phyloP scores from a whole-genome alignment of 2,888 invertebrate species.

The Polydrusus cervinus region DNA sequence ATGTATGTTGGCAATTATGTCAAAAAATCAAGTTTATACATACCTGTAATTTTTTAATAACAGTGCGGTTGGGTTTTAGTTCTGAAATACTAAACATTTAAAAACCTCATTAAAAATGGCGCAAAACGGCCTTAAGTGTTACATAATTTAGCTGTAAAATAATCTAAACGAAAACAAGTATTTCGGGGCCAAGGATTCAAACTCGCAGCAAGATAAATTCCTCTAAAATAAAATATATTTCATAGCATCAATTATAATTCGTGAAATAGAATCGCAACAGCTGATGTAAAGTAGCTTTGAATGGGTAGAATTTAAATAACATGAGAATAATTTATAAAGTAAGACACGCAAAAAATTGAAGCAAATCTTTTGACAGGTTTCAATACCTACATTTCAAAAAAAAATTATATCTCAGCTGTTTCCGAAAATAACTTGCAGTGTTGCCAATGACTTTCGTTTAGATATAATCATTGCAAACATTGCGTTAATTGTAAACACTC shows the following conservation, averaged over 20 bases:
- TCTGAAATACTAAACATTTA: neutral
- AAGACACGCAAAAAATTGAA: neutral
- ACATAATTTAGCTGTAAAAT: conserved; percentile 42
- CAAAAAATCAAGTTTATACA: neutral
- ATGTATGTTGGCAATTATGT: conserved; percentile 23
- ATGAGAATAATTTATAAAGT: neutral
- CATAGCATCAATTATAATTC: too few relatives aligned
- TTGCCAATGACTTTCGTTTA: conserved; percentile 15
- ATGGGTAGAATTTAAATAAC: too few relatives aligned
- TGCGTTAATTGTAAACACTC: conserved; percentile 5
- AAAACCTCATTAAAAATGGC: neutral
- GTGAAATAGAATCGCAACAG: too few relatives aligned
- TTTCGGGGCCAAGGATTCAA: conserved; percentile 48
- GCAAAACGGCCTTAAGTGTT: conserved; percentile 33
- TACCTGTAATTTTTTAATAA: neutral
- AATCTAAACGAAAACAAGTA: conserved; percentile 38
- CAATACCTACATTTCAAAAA: conserved; percentile 15
- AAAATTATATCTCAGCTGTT: conserved; percentile 21
- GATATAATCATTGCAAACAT: conserved; percentile 15
- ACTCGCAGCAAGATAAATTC: conserved; percentile 34
- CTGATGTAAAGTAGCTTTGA: too few relatives aligned
- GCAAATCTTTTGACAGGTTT: conserved; percentile 1
- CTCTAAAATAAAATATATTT: conserved; percentile 32
- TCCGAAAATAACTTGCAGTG: conserved; percentile 20
- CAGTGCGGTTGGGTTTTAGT: neutral